These are phyloP conservation scores for Plebejus melissa DNA, from an alignment of 2,888 invertebrate species.

Conservation along the genomic window DNA sequence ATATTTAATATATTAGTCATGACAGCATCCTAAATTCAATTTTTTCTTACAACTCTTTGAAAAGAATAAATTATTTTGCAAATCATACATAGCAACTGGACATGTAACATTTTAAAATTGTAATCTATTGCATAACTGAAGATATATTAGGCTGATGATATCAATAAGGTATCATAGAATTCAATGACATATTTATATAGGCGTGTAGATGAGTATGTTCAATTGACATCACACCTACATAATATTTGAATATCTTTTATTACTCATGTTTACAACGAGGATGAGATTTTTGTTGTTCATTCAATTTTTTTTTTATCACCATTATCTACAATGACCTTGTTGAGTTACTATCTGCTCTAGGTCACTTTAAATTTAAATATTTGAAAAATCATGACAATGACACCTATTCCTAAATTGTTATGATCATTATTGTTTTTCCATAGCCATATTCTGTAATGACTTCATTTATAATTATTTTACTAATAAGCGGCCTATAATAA, in stretches of 20 bases:
- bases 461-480: not conserved
- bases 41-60: not conserved
- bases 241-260: constrained; percentile 7
- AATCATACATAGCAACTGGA: not conserved
- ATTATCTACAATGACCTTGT: not conserved
- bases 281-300: not conserved
- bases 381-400: not conserved
- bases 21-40: not conserved
- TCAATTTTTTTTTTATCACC: not conserved
- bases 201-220: not conserved
- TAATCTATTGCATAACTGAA: constrained; percentile 3
- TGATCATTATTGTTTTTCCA: not conserved
- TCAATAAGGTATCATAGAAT: constrained; percentile 15
- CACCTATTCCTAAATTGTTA: not conserved
- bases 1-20: not conserved
- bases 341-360: not conserved
- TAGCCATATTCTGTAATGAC: not conserved
- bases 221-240: constrained; percentile 28
- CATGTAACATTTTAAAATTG: not conserved
- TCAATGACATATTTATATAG: constrained; percentile 26
- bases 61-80: not conserved
- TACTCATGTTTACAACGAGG: constrained; percentile 2
- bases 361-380: not conserved
- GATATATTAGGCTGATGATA: constrained; percentile 9
- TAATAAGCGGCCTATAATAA: not conserved